Base-by-base conservation (phyloP, 2,113 vertebrate genomes). In the Catharus bicknelli region DNA sequence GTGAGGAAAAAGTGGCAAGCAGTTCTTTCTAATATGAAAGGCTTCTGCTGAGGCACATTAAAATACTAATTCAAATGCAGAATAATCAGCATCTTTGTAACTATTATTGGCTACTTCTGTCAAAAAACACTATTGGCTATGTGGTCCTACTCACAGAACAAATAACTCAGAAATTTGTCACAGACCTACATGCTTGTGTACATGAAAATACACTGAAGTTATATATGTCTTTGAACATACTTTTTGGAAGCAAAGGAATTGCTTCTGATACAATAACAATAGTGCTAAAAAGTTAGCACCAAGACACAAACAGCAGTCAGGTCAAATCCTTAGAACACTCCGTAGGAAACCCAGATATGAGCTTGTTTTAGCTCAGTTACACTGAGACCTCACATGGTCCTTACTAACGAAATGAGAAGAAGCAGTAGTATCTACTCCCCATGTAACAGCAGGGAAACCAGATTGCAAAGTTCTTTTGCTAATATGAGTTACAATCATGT, bases 361-460 rank as follows among this genome's bases (percentile, higher is more conserved):
- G 76, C 83, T 93, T 92, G 95, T 88, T 95, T 93, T 83, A 95
- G 88, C 87, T 83, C 87, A 83, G 83, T 70, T 96, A 90, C 78
- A 77, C 59, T 12, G 43, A 95, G 94, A 91, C 79, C 91, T 91
- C 95, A 94, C 67, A 94, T 34, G 68, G 91, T 91, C 95, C 95
- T 83, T 67, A 77, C 90, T 94, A 94, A 94, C 81, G 91, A 94
- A 95, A 92, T 59, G 72, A 89, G 94, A 91, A 81, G 87, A 54
- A 83, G 78, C 78, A 92, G 75, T 67, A 89, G 78, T 67, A 83
- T 90, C 90, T 85, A 59, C 74, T 92, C 85, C 91, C 94, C 93
- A 29, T 4, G 4, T 59, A 96, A 88, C 94, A 96, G 96, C 90
- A 92, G 90, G 90, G 87, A 94, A 95, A 93, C 78, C 82, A 94